A percentile compares a stretch with the other conserved stretches of the same genome.
Conservation (phyloP, 2,113 vertebrate species). For the Pseudorhombus dupliciocellatus region DNA sequence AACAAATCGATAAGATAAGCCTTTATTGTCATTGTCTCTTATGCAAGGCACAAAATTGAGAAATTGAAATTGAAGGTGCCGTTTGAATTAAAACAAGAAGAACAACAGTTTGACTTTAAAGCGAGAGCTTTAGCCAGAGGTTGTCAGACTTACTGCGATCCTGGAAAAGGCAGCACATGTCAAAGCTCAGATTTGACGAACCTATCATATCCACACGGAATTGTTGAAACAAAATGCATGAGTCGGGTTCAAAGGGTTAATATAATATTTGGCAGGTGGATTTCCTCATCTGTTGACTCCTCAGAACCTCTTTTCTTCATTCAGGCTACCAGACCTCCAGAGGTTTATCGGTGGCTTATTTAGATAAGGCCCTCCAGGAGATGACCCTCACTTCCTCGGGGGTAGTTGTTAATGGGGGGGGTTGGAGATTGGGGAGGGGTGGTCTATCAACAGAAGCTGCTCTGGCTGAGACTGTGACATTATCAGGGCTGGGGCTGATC, state of each 20-base stretch:
- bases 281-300: neutral
- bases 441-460: slow-evolving; percentile 17
- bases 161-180: no score
- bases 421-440: neutral
- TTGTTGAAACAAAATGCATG: neutral
- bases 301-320: neutral
- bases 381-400: slow-evolving; percentile 35
- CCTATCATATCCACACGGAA: neutral
- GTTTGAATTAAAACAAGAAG: no score
- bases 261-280: neutral
- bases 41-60: no score
- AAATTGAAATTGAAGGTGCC: no score
- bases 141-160: neutral
- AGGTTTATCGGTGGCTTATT: slow-evolving; percentile 14
- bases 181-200: neutral
- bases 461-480: slow-evolving; percentile 4
- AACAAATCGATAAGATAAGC: no score
- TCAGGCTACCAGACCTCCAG: neutral
- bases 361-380: slow-evolving; percentile 37
- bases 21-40: no score
- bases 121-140: no score
- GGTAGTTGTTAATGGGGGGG: slow-evolving; percentile 1
- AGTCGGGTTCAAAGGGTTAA: neutral
- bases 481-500: slow-evolving; percentile 34
- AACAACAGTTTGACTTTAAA: no score